phyloP scores from a whole-genome alignment of 2,797 vertebrate species.

The Benthosema pterotum region DNA sequence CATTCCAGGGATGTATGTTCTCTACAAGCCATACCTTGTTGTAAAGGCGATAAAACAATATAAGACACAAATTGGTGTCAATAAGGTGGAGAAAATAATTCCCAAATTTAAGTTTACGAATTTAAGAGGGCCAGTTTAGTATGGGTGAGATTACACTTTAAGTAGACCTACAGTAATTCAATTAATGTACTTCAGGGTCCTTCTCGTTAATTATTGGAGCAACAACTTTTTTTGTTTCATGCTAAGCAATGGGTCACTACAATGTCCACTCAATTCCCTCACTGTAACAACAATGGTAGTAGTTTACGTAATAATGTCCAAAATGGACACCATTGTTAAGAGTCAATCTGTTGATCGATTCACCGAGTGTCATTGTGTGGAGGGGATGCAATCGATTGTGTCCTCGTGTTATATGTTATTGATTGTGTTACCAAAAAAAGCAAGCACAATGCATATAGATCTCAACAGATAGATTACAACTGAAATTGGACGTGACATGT shows the following conservation, averaged over 20 bases:
- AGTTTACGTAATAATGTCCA: constrained; percentile 31
- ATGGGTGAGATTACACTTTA: too few species aligned
- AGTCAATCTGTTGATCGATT: constrained; percentile 36
- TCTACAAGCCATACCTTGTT: too few species aligned
- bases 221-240: constrained; percentile 50
- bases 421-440: constrained; percentile 41
- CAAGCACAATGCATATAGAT: constrained; percentile 18
- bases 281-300: constrained; percentile 21
- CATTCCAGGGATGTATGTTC: too few species aligned
- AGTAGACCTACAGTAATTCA: too few species aligned
- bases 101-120: too few species aligned
- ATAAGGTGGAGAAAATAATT: too few species aligned
- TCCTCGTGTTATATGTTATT: constrained; percentile 44
- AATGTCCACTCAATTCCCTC: background rate
- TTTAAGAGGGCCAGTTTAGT: too few species aligned
- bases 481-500: constrained; percentile 1
- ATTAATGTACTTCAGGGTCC: too few species aligned
- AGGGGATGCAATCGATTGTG: constrained; percentile 48
- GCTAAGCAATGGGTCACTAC: constrained; percentile 48
- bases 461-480: constrained; percentile 9
- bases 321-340: constrained; percentile 24
- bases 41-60: too few species aligned
- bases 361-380: constrained; percentile 25
- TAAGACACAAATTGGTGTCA: too few species aligned
- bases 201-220: constrained; percentile 66